Evolutionary conservation across 1,140 invertebrate species (phyloP).

Genomic region (Dinothrombium tinctorium): DNA sequence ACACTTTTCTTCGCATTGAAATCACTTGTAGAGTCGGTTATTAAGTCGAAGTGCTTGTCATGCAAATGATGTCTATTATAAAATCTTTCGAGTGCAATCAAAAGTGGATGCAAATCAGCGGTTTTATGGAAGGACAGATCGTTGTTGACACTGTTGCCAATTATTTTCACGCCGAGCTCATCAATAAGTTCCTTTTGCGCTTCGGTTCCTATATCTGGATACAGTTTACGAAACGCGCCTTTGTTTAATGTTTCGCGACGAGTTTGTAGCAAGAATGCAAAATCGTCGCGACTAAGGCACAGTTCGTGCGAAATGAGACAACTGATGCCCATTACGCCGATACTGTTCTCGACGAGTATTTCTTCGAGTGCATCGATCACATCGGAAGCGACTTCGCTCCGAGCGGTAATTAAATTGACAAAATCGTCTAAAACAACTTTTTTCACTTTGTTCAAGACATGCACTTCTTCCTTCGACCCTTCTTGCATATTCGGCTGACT

Average conservation of each 20-base stretch:
- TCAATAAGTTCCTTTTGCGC: background rate
- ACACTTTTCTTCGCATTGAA: background rate
- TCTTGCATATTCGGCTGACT: conserved; percentile 15
- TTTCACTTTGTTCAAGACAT: conserved; percentile 11
- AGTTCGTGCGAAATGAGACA: conserved; percentile 17
- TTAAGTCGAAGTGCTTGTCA: too few species aligned
- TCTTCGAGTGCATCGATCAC: conserved; percentile 11
- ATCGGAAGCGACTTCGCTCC: conserved; percentile 12
- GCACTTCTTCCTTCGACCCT: conserved; percentile 6
- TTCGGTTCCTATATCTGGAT: conserved; percentile 6
- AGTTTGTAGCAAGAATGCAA: conserved; percentile 18
- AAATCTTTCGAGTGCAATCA: too few species aligned
- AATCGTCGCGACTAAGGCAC: conserved; percentile 19
- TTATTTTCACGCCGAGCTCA: conserved; percentile 2
- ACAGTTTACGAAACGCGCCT: conserved; percentile 11
- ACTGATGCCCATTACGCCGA: conserved; percentile 17
- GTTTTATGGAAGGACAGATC: conserved; percentile 5
- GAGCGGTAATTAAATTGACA: conserved; percentile 13
- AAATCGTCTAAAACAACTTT: conserved; percentile 13
- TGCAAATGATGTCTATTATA: too few species aligned
- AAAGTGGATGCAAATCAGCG: conserved; percentile 10
- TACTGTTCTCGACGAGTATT: conserved; percentile 8
- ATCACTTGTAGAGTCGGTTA: too few species aligned
- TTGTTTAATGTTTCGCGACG: conserved; percentile 17
- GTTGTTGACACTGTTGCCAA: background rate